These are phyloP conservation scores for Dicrostonyx torquatus DNA, from an alignment of 2,797 vertebrate species.

Conservation along the genomic window DNA sequence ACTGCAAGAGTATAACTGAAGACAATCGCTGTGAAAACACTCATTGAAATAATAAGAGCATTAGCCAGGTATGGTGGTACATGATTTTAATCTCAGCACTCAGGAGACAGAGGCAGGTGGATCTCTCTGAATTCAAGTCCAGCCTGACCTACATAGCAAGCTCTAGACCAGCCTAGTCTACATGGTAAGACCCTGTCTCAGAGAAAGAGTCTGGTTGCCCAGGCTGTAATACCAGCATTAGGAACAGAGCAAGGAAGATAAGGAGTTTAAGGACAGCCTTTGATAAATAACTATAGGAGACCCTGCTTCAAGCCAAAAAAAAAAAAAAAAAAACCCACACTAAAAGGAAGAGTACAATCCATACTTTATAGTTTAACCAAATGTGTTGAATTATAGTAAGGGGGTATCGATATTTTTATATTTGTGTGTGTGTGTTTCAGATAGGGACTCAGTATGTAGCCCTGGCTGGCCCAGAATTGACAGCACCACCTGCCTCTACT, in stretches of 20 bases:
- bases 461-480: neutral
- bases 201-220: neutral
- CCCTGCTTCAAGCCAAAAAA: neutral
- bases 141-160: neutral
- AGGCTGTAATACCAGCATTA: neutral
- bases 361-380: neutral
- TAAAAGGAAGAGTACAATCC: neutral
- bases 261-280: neutral
- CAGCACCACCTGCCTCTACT: neutral
- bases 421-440: neutral
- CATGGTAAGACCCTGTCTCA: neutral
- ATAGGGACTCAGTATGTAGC: neutral
- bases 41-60: neutral
- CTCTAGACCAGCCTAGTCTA: neutral
- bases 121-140: neutral
- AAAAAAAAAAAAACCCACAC: too few species aligned
- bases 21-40: slow-evolving; percentile 1
- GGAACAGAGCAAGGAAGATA: neutral
- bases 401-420: neutral
- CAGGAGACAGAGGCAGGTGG: neutral
- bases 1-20: neutral
- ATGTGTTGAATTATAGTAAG: slow-evolving; percentile 35
- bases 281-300: neutral
- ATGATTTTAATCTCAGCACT: neutral
- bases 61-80: neutral